Evolutionary conservation across 2,113 vertebrate species (phyloP).

Genomic region (Illadopsis cleaveri): DNA sequence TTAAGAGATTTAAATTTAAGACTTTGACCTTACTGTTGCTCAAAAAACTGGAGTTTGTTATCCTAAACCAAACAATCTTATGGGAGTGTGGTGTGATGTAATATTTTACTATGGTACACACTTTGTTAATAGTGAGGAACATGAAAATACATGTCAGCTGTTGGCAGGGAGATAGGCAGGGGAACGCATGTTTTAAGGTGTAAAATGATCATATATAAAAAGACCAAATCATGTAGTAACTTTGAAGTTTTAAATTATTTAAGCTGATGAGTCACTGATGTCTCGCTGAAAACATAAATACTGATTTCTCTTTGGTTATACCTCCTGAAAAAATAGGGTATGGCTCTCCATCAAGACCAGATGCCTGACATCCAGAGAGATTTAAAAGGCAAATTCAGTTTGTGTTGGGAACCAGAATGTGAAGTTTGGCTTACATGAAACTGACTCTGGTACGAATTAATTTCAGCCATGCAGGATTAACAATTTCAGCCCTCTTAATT

Average conservation of each 20-base stretch:
- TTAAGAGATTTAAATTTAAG: neutral
- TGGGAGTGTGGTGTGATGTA: neutral
- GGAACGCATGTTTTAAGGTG: neutral
- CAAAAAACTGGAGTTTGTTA: neutral
- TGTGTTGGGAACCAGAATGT: neutral
- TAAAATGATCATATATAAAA: neutral
- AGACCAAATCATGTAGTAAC: neutral
- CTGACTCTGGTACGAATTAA: constrained; percentile 2
- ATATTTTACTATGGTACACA: neutral
- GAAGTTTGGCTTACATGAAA: constrained; percentile 1
- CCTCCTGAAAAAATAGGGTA: neutral
- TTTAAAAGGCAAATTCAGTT: constrained; percentile 38
- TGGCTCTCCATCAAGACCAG: constrained; percentile 48
- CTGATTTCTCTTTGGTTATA: constrained; percentile 13
- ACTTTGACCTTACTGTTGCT: neutral
- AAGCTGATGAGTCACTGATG: neutral
- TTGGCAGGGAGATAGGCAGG: neutral
- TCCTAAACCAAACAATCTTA: neutral
- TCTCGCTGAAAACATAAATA: constrained; percentile 47
- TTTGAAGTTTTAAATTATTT: constrained; percentile 50
- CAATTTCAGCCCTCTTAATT: constrained; percentile 14
- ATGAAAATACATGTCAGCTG: neutral
- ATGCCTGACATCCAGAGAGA: constrained; percentile 9
- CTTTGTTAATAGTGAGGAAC: neutral
- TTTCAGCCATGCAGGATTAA: constrained; percentile 34